Evolutionary conservation across 2,888 invertebrate genomes (phyloP), one percentile per base, ranked within the genome.

Genomic region (Alloplasta piceator): DNA sequence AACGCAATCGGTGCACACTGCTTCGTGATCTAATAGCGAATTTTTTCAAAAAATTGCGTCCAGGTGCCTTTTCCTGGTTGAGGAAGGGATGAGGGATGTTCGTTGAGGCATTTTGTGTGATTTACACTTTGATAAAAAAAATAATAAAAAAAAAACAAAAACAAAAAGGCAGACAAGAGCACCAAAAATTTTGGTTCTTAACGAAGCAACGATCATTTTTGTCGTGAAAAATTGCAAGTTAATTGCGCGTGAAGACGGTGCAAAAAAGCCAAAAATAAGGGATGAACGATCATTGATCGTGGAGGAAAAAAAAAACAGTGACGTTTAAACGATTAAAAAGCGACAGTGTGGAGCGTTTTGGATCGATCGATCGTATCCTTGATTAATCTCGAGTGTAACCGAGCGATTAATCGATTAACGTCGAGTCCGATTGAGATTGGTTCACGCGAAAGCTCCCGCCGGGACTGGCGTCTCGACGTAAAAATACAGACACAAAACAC

Each of bases 1-100:
- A 82, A 82, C 85, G 81, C 81, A 85, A 85, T 85, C 85, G 83
- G 83, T 85, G 85, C 85, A 85, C 85, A 85, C 85, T 85, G 85
- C 82, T 83, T 74, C 71, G 61, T 73, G 38, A 61, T 71, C 78
- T 75, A 75, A 46, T 55, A 26, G 58, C 39, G 2, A 5, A 46
- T 26, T 26, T 26, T 26, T 26, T 26, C 26, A 26, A 26, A 26
- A 60, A 61, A 55, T 38, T 36, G 26, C 26, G 26, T 26, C 38
- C 48, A 60, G 46, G 75, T 41, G n/a, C 26, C 26, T 26, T 36
- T 43, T 36, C 50, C 50, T 48, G 72, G 50, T 6, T n/a, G 7
- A 38, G 74, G 56, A 58, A 16, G 48, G 67, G 58, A 41, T 39
- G 12, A 58, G 50, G 41, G 48, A 26, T n/a, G 43, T 43, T 43